phyloP scores from a whole-genome alignment of 2,888 invertebrate genomes.

The Microctonus brassicae region DNA sequence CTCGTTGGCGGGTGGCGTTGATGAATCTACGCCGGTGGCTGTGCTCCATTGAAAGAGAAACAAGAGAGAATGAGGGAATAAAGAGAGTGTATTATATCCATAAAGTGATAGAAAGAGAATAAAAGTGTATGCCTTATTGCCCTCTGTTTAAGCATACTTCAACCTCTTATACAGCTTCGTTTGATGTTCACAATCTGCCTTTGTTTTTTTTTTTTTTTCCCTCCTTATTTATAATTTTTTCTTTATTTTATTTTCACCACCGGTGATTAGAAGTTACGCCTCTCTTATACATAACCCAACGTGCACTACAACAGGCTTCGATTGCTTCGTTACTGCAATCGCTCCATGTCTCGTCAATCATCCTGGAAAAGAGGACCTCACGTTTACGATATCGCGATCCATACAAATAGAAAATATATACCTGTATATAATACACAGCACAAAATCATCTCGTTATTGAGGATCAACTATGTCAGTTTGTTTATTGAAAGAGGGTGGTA shows the following conservation, averaged over 20 bases:
- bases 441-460: conserved; percentile 20
- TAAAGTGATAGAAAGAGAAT: neutral
- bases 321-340: conserved; percentile 40
- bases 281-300: conserved; percentile 9
- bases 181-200: neutral
- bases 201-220: neutral
- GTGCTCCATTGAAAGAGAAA: conserved; percentile 22
- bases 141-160: no score
- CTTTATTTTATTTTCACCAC: conserved; percentile 18
- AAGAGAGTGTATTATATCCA: neutral
- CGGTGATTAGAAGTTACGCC: conserved; percentile 42
- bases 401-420: neutral
- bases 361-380: conserved; percentile 22
- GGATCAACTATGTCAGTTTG: conserved; percentile 18
- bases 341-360: conserved; percentile 39
- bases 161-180: neutral
- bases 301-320: conserved; percentile 29
- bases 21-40: conserved; percentile 40
- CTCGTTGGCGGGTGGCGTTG: conserved; percentile 31
- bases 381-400: conserved; percentile 27
- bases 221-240: neutral
- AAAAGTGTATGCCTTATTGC: no score
- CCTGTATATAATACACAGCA: no score
- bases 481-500: neutral
- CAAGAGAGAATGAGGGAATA: neutral